Evolutionary conservation across 2,797 vertebrate genomes (phyloP).

Genomic region (Enteromius unitaeniatus): DNA sequence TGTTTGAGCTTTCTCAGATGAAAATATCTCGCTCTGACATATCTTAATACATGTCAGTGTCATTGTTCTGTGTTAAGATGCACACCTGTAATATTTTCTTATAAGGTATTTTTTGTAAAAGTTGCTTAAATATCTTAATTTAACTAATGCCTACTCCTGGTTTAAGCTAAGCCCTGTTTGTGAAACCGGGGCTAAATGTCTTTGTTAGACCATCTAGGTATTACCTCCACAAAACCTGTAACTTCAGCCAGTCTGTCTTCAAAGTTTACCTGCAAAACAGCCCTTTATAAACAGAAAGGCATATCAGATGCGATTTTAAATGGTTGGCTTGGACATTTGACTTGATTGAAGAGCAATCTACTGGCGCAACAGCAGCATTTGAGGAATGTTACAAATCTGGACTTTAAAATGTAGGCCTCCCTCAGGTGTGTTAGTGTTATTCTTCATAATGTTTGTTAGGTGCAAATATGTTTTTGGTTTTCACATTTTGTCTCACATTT

Average conservation of each 20-base stretch:
- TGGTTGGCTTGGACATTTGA: neutral
- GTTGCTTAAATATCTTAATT: no score
- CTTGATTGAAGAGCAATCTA: neutral
- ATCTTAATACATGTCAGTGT: no score
- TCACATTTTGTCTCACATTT: neutral
- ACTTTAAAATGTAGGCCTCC: neutral
- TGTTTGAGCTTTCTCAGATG: no score
- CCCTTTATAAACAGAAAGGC: neutral
- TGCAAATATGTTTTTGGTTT: neutral
- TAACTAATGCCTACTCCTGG: no score
- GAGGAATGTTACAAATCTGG: conserved; percentile 15
- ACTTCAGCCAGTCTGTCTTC: neutral
- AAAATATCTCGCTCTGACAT: no score
- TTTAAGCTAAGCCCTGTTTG: no score
- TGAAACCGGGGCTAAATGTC: no score
- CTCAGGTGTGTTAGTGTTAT: neutral
- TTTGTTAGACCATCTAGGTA: neutral
- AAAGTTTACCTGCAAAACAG: neutral
- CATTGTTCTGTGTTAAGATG: no score
- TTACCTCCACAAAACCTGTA: neutral
- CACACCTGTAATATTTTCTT: no score
- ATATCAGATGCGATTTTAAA: neutral
- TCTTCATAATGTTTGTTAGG: neutral
- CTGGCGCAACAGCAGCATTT: neutral
- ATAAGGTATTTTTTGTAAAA: no score